Base-by-base conservation (phyloP, 2,888 invertebrate genomes). In the Euphydryas editha region DNA sequence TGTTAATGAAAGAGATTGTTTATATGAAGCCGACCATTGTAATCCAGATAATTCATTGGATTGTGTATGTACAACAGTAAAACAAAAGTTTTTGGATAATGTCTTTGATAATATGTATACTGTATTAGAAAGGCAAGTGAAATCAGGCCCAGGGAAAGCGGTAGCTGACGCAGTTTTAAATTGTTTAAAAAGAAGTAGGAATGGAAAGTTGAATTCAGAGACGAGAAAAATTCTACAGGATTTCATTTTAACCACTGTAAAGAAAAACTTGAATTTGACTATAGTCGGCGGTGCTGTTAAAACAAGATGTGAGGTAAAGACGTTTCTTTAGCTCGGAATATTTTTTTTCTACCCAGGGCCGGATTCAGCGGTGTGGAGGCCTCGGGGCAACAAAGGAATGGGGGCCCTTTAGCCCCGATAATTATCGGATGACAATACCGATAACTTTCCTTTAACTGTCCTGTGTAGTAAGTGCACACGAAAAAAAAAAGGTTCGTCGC, bases 51-150 rank as follows among this genome's bases (percentile, higher is more conserved):
- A 73, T n/a, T 58, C 75, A 0, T 75, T 76, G 72, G 86, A 85
- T 57, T 92, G 92, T 69, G 81, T 91, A 1, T 92, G 92, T 67
- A 82, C 81, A 78, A 76, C 65, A 24, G 80, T 87, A 0, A 92
- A 92, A 72, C 76, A 83, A 15, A 88, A 82, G 65, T 89, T 92
- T 61, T 71, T 92, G 20, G 85, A 87, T 66, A 92, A 92, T 69
- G 86, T 92, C 0, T 88, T 92, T 62, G 91, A 91, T 59, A 91
- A 92, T 63, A 92, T 92, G 92, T 87, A 87, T 63, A 86, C 85
- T 0, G 81, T 88, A 7, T 73, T 92, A 49, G 88, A 86, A 60
- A 84, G 78, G 65, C 78, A 89, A 73, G 72, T 76, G 2, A 81
- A 82, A 51, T 82, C 83, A 2, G 70, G 72, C 1, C 69, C 81